Evolutionary conservation across 2,888 invertebrate species (phyloP), one percentile per base, ranked within the genome.

Genomic region (Galeruca laticollis): DNA sequence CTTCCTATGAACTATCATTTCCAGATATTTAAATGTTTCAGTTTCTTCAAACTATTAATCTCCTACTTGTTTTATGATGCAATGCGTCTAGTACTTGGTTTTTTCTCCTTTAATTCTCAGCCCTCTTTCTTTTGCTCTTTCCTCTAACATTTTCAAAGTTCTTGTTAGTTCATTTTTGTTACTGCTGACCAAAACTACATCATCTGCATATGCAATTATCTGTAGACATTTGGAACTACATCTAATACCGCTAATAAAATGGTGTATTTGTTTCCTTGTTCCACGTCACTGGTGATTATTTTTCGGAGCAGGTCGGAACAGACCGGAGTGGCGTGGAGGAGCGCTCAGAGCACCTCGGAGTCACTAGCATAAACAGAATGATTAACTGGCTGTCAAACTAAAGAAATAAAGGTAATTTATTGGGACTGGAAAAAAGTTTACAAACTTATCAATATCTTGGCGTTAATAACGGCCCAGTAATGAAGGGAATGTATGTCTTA

Each of bases 391-490:
- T 83, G 83, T 84, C 84, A 84, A 84, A 84, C 84, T 84, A 84
- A 83, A 84, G 84, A 83, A 84, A 84, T 84, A 84, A 84, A 84
- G 81, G 83, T 84, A 82, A 85, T 85, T 85, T 85, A 85, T 85
- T 75, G 83, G 82, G 82, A 83, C 81, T 81, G 80, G 82, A 81
- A 84, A 84, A 82, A 83, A 83, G 82, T 84, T 82, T 82, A 82
- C 82, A 83, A 83, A 84, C 84, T 85, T 85, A 84, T 85, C 85
- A 85, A 85, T 85, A 85, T 84, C 83, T 81, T 78, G 82, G 83
- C 84, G 84, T 84, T 85, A 85, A 85, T 85, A 84, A 85, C 84
- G 79, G 83, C 82, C 83, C 82, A 83, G 82, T 84, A 83, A 84
- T 84, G 84, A 84, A 83, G 81, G 81, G 82, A 82, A 84, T 82